Evolutionary conservation across 2,113 vertebrate genomes (phyloP).

Genomic region (Cranoglanis bouderius): DNA sequence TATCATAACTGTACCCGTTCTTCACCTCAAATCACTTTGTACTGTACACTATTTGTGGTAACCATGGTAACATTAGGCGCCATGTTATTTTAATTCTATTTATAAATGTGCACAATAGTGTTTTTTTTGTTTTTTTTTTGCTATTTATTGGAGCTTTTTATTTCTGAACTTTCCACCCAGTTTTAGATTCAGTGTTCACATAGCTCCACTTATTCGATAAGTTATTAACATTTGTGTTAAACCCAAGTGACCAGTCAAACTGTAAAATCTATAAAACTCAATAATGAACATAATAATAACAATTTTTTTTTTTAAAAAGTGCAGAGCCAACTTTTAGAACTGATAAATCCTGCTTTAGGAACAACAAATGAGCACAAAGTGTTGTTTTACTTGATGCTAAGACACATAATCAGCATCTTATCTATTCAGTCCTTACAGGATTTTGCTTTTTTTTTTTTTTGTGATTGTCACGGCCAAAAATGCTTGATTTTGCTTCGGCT

Average conservation of each 20-base stretch:
- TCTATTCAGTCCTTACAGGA: too few species aligned
- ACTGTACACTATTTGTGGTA: background rate
- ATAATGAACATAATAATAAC: too few species aligned
- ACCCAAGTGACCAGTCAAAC: background rate
- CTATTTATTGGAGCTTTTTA: too few species aligned
- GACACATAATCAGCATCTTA: too few species aligned
- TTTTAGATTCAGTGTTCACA: background rate
- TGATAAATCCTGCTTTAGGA: background rate
- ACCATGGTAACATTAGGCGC: background rate
- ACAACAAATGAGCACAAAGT: too few species aligned
- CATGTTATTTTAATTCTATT: background rate
- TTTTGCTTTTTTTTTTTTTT: too few species aligned
- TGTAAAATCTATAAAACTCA: background rate
- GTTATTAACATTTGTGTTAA: background rate
- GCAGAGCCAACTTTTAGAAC: background rate
- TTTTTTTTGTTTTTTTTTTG: background rate
- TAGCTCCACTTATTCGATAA: too few species aligned
- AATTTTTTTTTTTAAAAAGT: background rate
- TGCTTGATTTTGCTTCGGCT: too few species aligned
- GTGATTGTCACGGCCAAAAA: too few species aligned
- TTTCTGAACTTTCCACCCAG: background rate
- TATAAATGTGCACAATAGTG: background rate
- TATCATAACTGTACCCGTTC: background rate
- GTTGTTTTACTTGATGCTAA: background rate
- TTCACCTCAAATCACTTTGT: background rate